These are phyloP conservation scores for Crematogaster levior DNA, from an alignment of 2,888 invertebrate genomes.

Conservation along the genomic window DNA sequence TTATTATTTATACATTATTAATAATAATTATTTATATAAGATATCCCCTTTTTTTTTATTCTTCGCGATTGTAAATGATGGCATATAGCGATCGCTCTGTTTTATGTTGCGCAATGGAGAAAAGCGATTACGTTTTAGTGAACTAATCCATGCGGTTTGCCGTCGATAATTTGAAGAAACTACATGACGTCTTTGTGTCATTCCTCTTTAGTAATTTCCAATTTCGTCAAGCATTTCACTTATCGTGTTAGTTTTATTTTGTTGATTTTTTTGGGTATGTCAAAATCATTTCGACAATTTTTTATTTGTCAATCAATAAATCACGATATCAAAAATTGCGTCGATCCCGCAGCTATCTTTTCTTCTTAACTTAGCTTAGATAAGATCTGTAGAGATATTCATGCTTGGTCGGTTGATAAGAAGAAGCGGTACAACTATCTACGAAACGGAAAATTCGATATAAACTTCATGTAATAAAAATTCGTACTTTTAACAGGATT, in stretches of 20 bases:
- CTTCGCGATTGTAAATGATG: not conserved
- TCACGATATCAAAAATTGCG: not conserved
- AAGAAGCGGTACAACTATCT: not conserved
- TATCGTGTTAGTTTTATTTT: not conserved
- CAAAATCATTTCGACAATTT: not conserved
- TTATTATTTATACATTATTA: not conserved
- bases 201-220: not conserved
- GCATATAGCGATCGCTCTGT: not conserved
- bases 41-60: not conserved
- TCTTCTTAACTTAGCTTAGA: not conserved
- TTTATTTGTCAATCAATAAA: not conserved
- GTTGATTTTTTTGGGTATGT: not conserved
- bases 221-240: not conserved
- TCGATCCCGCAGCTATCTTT: not conserved
- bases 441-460: not conserved
- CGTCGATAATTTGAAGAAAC: not conserved
- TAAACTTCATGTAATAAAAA: not conserved
- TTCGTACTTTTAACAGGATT: not conserved
- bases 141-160: slow-evolving; percentile 1
- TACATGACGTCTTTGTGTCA: not conserved
- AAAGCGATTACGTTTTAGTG: slow-evolving; percentile 16
- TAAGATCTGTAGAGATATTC: slow-evolving; percentile 11
- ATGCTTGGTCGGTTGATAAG: not conserved
- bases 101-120: slow-evolving; percentile 6
- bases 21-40: not conserved